phyloP scores from a whole-genome alignment of 2,113 vertebrate species.

The Passer domesticus region DNA sequence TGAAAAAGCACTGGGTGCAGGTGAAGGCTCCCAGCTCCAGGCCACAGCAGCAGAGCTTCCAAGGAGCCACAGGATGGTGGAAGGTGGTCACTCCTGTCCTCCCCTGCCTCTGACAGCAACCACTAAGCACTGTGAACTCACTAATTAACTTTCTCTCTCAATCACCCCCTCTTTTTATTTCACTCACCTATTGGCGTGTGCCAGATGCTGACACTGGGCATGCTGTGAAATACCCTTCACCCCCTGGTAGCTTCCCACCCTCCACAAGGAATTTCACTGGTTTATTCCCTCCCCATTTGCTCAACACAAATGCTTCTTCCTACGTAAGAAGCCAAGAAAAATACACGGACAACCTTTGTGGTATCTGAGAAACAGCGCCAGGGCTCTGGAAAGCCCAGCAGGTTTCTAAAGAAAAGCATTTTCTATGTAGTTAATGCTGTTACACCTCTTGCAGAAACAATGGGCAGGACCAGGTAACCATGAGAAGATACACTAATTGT shows the following conservation, averaged over 20 bases:
- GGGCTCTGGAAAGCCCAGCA: neutral
- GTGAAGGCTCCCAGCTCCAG: neutral
- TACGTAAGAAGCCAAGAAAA: neutral
- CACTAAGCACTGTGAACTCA: neutral
- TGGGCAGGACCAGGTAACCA: neutral
- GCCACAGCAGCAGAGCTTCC: neutral
- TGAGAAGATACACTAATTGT: constrained; percentile 21
- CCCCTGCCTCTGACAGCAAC: neutral
- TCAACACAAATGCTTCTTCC: neutral
- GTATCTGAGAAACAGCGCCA: neutral
- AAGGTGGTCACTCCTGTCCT: neutral
- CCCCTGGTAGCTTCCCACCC: neutral
- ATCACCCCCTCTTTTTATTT: neutral
- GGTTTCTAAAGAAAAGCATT: neutral
- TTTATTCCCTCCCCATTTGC: neutral
- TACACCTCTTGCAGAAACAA: neutral
- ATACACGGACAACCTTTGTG: neutral
- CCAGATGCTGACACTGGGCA: neutral
- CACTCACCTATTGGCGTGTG: neutral
- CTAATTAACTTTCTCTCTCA: neutral
- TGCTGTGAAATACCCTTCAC: neutral
- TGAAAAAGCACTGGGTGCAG: neutral
- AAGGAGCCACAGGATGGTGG: neutral
- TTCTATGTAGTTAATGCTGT: neutral
- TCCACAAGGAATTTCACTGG: neutral